A percentile compares a stretch with the other conserved stretches of the same genome.
These are phyloP conservation scores for Leptodactylus fallax DNA, from an alignment of 2,797 vertebrate species.

Conservation along the genomic window DNA sequence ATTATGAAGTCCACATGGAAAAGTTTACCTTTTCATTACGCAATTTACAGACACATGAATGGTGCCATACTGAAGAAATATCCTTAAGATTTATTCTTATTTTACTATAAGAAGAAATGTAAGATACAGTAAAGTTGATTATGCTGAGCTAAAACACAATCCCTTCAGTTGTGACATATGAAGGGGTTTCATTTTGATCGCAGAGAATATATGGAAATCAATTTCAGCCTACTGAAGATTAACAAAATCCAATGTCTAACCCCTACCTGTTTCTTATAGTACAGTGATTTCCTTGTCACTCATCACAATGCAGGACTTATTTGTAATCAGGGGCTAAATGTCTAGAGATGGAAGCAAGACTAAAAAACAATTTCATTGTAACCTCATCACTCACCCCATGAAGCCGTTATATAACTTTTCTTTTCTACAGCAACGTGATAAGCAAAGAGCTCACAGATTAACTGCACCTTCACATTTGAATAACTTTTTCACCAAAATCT, in stretches of 20 bases:
- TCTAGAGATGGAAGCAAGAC: neutral
- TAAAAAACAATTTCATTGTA: neutral
- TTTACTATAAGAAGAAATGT: neutral
- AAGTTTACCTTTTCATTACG: neutral
- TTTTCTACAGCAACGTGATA: neutral
- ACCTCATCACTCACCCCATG: neutral
- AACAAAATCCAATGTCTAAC: conserved; percentile 17
- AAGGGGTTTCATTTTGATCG: neutral
- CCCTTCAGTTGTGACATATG: neutral
- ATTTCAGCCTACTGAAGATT: neutral
- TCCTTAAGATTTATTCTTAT: neutral
- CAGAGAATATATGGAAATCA: neutral
- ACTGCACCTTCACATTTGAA: neutral
- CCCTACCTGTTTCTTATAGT: neutral
- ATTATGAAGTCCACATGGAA: neutral
- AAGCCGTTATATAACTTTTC: neutral
- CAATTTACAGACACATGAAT: conserved; percentile 1
- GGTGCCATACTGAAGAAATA: neutral
- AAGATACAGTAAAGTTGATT: neutral
- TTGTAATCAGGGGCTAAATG: neutral
- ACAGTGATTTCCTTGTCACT: neutral
- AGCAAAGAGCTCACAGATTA: neutral
- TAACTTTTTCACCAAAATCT: neutral
- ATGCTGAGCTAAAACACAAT: neutral
- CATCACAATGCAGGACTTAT: neutral